Evolutionary conservation across 2,888 invertebrate genomes (phyloP).

Genomic region (Laothoe populi): DNA sequence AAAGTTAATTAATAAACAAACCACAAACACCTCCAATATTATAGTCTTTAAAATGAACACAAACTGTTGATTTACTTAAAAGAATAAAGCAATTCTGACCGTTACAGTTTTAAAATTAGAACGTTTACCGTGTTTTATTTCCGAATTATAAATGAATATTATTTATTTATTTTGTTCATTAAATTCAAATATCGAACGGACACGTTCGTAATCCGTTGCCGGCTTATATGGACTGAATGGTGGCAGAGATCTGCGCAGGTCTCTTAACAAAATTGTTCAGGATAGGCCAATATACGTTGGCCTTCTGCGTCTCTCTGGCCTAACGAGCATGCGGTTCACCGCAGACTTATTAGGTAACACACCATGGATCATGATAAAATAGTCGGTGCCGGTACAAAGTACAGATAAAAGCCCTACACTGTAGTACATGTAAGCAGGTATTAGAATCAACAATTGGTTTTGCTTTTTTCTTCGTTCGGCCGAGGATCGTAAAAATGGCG

Average conservation of each 20-base stretch:
- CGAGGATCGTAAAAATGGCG: slow-evolving; percentile 23
- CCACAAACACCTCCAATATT: neutral
- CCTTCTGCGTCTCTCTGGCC: slow-evolving; percentile 45
- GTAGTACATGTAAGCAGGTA: slow-evolving; percentile 46
- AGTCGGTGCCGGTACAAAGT: slow-evolving; percentile 48
- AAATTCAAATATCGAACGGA: slow-evolving; percentile 35
- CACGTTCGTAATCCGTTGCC: slow-evolving; percentile 55
- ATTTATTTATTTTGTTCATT: slow-evolving; percentile 21
- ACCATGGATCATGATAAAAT: slow-evolving; percentile 42
- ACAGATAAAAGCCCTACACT: slow-evolving; percentile 42
- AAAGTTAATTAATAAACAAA: neutral
- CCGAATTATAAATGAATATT: neutral
- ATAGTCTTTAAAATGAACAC: slow-evolving; percentile 14
- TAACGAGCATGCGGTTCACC: slow-evolving; percentile 4
- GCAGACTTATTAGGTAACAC: slow-evolving; percentile 31
- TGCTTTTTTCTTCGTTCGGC: slow-evolving; percentile 32
- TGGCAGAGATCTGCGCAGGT: slow-evolving; percentile 64
- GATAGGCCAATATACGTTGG: slow-evolving; percentile 48
- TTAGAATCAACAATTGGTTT: slow-evolving; percentile 77
- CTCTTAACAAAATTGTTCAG: slow-evolving; percentile 54
- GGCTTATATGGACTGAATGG: slow-evolving; percentile 60
- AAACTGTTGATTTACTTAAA: slow-evolving; percentile 13
- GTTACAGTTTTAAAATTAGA: neutral
- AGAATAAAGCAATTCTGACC: neutral
- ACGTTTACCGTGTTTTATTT: slow-evolving; percentile 4